phyloP scores from a whole-genome alignment of 2,113 vertebrate genomes.

The Muntiacus muntjak region DNA sequence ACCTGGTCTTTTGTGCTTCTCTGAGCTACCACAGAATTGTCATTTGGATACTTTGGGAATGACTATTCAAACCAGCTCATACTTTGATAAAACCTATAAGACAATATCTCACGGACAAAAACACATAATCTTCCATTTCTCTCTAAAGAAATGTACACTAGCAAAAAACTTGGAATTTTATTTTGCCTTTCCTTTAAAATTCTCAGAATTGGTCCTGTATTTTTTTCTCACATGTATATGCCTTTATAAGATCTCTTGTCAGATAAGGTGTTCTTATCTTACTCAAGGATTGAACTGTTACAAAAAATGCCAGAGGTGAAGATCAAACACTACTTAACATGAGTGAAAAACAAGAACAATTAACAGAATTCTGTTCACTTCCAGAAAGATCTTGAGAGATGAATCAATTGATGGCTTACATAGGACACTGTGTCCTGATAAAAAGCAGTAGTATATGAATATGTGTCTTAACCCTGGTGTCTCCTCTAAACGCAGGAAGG shows the following conservation, averaged over 20 bases:
- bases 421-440: background rate
- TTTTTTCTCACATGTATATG: background rate
- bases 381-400: background rate
- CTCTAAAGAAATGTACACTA: background rate
- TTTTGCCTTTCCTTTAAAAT: slow-evolving; percentile 43
- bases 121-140: background rate
- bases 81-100: background rate
- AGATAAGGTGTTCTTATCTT: background rate
- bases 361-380: background rate
- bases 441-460: background rate
- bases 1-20: background rate
- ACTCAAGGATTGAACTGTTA: background rate
- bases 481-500: background rate
- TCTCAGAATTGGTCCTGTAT: background rate
- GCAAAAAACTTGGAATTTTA: background rate
- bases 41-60: background rate
- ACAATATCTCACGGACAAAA: background rate
- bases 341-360: background rate
- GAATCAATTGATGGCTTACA: background rate
- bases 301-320: background rate
- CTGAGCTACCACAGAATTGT: background rate
- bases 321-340: background rate
- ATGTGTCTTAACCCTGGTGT: background rate
- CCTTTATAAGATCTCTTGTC: background rate
- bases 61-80: background rate